These are phyloP conservation scores for Sus scrofa DNA, from an alignment of 2,113 vertebrate genomes.

Conservation along the genomic window DNA sequence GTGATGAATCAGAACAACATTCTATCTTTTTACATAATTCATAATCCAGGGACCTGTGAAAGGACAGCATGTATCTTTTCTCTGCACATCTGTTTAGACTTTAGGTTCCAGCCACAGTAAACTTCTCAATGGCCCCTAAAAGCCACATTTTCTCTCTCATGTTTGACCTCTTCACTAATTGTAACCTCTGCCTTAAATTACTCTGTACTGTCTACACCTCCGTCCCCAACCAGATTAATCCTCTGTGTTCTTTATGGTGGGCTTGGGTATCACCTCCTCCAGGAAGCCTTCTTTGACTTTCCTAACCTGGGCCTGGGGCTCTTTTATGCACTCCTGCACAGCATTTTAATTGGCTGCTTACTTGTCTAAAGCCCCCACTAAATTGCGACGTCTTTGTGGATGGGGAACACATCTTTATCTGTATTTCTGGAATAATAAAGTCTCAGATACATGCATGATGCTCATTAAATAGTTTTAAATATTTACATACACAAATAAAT, in stretches of 20 bases:
- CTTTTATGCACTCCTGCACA: neutral
- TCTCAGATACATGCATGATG: neutral
- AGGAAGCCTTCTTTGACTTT: neutral
- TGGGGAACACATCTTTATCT: neutral
- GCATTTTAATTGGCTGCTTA: neutral
- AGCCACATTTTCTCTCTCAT: neutral
- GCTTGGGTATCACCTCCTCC: neutral
- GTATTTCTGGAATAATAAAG: neutral
- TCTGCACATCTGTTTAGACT: neutral
- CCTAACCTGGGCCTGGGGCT: neutral
- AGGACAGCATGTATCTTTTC: neutral
- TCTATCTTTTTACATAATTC: neutral
- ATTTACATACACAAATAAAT: neutral
- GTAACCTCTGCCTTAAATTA: neutral
- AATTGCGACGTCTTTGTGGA: neutral
- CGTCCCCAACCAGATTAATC: neutral
- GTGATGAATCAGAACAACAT: constrained; percentile 15
- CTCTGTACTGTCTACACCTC: neutral
- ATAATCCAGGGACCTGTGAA: neutral
- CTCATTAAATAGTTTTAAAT: neutral
- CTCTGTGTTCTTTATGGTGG: neutral
- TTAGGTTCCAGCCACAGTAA: neutral
- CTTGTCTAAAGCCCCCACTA: neutral
- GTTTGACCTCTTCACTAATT: neutral
- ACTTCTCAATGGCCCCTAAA: neutral